Evolutionary conservation across 2,113 vertebrate species (phyloP).

Genomic region (Lipotes vexillifer): DNA sequence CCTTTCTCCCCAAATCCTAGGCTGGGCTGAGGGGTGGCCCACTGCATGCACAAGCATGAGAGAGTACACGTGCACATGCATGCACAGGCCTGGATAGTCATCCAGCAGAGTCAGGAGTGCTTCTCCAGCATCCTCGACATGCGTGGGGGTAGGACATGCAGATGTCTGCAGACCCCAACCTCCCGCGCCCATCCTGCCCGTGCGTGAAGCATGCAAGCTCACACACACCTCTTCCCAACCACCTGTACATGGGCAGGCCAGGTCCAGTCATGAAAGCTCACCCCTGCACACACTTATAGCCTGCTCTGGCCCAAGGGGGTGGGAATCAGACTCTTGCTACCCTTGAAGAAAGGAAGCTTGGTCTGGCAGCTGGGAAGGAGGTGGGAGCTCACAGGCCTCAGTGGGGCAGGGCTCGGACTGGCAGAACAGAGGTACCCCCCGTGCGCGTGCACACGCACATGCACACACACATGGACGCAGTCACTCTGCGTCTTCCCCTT

Average conservation of each 20-base stretch:
- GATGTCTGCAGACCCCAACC: not conserved
- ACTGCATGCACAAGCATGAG: not conserved
- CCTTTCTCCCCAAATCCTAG: not conserved
- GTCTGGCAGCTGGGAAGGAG: not conserved
- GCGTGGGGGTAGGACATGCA: not conserved
- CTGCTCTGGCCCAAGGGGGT: not conserved
- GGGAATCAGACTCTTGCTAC: not conserved
- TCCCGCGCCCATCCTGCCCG: not conserved
- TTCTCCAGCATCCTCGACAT: not conserved
- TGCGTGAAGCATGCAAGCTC: not conserved
- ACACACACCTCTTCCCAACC: not conserved
- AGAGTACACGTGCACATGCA: rapidly evolving
- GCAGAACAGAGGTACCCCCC: not conserved
- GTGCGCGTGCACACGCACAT: not conserved
- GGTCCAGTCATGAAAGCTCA: not conserved
- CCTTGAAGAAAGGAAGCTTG: not conserved
- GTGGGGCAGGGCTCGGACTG: not conserved
- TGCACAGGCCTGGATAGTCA: not conserved
- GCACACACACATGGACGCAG: not conserved
- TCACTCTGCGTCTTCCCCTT: not conserved
- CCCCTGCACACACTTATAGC: not conserved
- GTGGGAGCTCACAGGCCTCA: not conserved
- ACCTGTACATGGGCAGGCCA: not conserved
- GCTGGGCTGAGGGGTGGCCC: not conserved
- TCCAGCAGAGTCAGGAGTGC: not conserved